Percentiles rank a stretch among this genome's conserved stretches.
These are phyloP conservation scores for Percina caprodes DNA, from an alignment of 2,113 vertebrate species.

Conservation along the genomic window DNA sequence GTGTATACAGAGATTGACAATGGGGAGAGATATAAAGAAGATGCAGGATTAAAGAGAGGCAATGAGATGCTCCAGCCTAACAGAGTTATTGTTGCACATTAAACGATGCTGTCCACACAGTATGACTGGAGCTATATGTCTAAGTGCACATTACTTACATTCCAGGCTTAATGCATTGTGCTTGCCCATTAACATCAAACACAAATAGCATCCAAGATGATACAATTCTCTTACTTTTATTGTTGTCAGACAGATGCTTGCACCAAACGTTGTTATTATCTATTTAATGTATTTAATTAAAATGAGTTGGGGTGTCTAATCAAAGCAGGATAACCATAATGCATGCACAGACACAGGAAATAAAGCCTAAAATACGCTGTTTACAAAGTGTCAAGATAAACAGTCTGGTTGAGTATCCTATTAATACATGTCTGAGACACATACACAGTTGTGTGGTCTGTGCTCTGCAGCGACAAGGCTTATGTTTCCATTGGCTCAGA, in stretches of 20 bases:
- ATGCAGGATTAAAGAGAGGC: slow-evolving; percentile 40
- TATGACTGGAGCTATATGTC: slow-evolving; percentile 59
- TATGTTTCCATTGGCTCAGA: slow-evolving; percentile 35
- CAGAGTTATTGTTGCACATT: slow-evolving; percentile 74
- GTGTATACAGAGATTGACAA: slow-evolving; percentile 56
- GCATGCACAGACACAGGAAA: slow-evolving; percentile 42
- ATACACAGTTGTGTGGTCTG: slow-evolving; percentile 22
- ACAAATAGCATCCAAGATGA: slow-evolving; percentile 67
- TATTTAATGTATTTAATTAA: slow-evolving; percentile 48
- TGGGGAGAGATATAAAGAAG: slow-evolving; percentile 29
- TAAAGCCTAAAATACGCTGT: slow-evolving; percentile 38
- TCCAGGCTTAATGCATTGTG: slow-evolving; percentile 77
- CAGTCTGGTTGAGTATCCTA: slow-evolving; percentile 33
- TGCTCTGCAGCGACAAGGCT: slow-evolving; percentile 13
- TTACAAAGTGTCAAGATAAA: slow-evolving; percentile 58
- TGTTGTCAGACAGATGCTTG: slow-evolving; percentile 21
- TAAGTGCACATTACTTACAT: slow-evolving; percentile 84
- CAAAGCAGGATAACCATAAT: slow-evolving; percentile 35
- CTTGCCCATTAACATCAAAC: slow-evolving; percentile 71
- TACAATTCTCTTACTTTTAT: slow-evolving; percentile 33
- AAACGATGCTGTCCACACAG: slow-evolving; percentile 70
- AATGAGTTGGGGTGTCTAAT: slow-evolving; percentile 38
- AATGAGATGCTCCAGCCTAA: slow-evolving; percentile 57
- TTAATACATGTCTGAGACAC: slow-evolving; percentile 39
- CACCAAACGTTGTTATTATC: slow-evolving; percentile 38